Base-by-base conservation (phyloP, 2,888 invertebrate genomes). In the Cephus nigrinus region DNA sequence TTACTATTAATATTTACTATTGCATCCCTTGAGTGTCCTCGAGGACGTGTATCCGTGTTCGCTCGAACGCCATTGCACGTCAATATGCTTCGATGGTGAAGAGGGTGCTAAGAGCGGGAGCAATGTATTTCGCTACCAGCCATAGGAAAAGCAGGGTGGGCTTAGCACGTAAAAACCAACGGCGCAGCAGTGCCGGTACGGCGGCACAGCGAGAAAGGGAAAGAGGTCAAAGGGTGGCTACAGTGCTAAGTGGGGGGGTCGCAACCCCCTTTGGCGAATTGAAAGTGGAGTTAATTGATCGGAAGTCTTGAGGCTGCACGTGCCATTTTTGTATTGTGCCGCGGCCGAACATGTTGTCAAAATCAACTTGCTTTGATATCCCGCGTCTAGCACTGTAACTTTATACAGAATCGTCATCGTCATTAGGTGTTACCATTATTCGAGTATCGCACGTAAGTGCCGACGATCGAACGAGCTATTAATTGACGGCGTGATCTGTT, bases 281-380 rank as follows among this genome's bases (percentile, higher is more conserved):
- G 84, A 88, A 88, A 88, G 87, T 85, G 82, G 85, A 90, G 90
- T 90, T 91, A 91, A 91, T 91, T 90, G 91, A 90, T 89, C 91
- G 91, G 91, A 91, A 91, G 90, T 91, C 90, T 91, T 89, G 89
- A 90, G 89, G 86, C 87, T 81, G 88, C 91, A 91, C 91, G 91
- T 91, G 91, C 84, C 90, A 84, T 83, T 85, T 86, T 82, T 80
- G 68, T 75, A 78, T 78, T 75, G 78, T 75, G 72, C 32, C 36
- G 72, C 68, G 68, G 75, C 35, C 69, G 23, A 75, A 75, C 74
- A 74, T 71, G 69, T 75, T 74, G 77, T 74, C 40, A 23, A 74
- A 73, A 77, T 33, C 73, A 77, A 74, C 55, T 68, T 74, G 55
- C 55, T 55, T 55, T 55, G 55, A 55, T 55, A 55, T 55, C 55